Evolutionary conservation across 2,888 invertebrate species (phyloP).

Genomic region (Hoplodrina blanda): DNA sequence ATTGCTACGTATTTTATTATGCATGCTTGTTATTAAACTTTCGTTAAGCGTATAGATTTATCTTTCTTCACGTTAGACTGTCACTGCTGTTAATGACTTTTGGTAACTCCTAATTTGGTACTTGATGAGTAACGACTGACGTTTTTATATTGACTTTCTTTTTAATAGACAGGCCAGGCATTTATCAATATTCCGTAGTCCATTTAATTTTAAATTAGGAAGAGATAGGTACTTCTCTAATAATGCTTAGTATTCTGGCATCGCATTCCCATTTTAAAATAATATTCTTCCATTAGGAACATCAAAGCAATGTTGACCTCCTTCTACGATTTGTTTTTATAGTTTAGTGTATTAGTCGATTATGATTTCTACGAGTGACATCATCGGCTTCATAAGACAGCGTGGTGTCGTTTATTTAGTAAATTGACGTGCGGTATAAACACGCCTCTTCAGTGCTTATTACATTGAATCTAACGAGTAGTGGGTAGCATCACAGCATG

Average conservation of each 20-base stretch:
- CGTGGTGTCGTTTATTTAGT: slow-evolving; percentile 62
- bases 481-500: slow-evolving; percentile 34
- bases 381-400: slow-evolving; percentile 59
- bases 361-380: slow-evolving; percentile 56
- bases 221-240: neutral
- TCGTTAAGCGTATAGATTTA: neutral
- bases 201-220: neutral
- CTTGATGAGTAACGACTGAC: neutral
- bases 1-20: neutral
- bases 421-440: slow-evolving; percentile 73
- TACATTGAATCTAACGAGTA: slow-evolving; percentile 46
- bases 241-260: slow-evolving; percentile 13
- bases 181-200: neutral
- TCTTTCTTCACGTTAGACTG: neutral
- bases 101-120: neutral
- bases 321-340: slow-evolving; percentile 27
- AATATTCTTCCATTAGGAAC: slow-evolving; percentile 33
- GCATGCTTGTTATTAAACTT: neutral
- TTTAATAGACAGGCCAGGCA: no score
- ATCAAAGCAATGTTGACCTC: slow-evolving; percentile 42
- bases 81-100: neutral
- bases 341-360: slow-evolving; percentile 43
- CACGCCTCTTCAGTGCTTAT: slow-evolving; percentile 62
- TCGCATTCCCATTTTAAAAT: slow-evolving; percentile 38
- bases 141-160: neutral